Evolutionary conservation across 2,797 vertebrate genomes (phyloP).

Genomic region (Emys orbicularis): DNA sequence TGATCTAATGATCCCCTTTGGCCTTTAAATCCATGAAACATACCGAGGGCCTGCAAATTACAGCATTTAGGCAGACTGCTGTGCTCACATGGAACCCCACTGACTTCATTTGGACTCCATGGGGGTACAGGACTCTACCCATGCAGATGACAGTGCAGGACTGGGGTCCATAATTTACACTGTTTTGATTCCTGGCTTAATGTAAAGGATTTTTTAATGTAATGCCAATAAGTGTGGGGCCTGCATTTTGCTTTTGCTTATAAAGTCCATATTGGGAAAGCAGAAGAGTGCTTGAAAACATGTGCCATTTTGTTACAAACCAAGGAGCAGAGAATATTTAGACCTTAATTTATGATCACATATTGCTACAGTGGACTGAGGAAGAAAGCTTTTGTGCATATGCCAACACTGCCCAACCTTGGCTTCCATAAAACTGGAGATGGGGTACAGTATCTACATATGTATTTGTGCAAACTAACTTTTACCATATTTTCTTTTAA

Average conservation of each 20-base stretch:
- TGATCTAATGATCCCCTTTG: background rate
- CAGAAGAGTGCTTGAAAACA: background rate
- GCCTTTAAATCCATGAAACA: background rate
- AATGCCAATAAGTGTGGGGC: background rate
- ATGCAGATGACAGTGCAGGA: background rate
- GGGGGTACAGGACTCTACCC: background rate
- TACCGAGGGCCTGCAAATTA: background rate
- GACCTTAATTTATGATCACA: constrained; percentile 90
- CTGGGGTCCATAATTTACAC: background rate
- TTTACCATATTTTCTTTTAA: background rate
- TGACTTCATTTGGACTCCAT: background rate
- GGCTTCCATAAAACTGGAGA: constrained; percentile 95
- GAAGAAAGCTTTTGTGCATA: constrained; percentile 97
- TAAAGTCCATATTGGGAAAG: background rate
- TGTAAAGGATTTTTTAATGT: background rate
- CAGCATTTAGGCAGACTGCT: background rate
- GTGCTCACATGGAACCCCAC: background rate
- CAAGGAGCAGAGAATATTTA: constrained; percentile 10
- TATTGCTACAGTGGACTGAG: constrained; percentile 99
- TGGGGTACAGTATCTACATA: constrained; percentile 84
- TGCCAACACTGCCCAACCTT: constrained; percentile 95
- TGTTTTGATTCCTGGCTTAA: background rate
- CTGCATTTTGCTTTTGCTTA: background rate
- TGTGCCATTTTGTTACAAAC: background rate
- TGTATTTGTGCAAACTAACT: constrained; percentile 36